Evolutionary conservation across 2,113 vertebrate genomes (phyloP), one percentile per base, ranked within the genome.

Genomic region (Leucopsar rothschildi): DNA sequence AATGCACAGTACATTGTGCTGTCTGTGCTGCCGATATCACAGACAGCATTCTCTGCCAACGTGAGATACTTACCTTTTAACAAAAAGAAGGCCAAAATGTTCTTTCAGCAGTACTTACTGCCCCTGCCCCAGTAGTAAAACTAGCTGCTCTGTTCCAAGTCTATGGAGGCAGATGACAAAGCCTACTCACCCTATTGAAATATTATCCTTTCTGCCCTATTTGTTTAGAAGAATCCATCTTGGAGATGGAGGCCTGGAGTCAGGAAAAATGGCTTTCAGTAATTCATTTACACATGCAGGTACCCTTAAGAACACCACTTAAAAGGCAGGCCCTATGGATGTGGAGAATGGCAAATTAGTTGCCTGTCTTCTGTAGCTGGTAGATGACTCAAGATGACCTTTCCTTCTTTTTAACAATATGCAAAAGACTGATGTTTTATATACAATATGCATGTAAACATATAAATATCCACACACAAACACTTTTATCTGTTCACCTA

Each of bases 401-500:
- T 47, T 61, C 31, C 25, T 39, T 29, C 28, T 55, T 85, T 33
- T 71, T 7, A 76, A 55, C 24, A 76, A 24, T 3, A 55, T 22
- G 45, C 33, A 60, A 59, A 64, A 77, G 23, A 50, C 7, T 24
- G 29, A 31, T 44, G 6, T 45, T 33, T 50, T 13, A 52, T 9
- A 24, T 6, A 44, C 6, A 23, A 23, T 6, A 40, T 2, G 40
- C 2, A 57, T 10, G 27, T 11, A 17, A 5, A 28, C 20, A 40
- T 2, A 50, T 3, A 47, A 17, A 42, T 11, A 53, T 4, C 16
- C 16, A 82, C 5, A 39, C 11, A 72, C 12, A 31, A 9, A 44
- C 3, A 56, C 0, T 39, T 20, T 2, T 5, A 37, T 22, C 11
- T 31, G 8, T 21, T 45, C 4, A 49, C 1, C 42, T 29, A 2